Evolutionary conservation across 2,113 vertebrate species (phyloP).

Genomic region (Cyprinodon variegatus): DNA sequence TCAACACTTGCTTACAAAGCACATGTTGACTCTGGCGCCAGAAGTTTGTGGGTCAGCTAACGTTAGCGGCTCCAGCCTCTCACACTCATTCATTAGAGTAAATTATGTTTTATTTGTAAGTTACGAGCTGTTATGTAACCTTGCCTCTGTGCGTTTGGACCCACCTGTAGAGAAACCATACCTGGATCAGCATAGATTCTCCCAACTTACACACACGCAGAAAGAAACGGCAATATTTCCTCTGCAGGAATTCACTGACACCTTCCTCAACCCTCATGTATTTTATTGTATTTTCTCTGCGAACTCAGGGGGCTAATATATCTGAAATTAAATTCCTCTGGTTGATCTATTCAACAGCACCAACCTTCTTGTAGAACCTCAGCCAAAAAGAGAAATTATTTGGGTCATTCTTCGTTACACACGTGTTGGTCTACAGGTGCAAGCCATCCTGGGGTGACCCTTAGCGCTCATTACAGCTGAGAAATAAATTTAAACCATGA

Average conservation of each 20-base stretch:
- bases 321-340: conserved; percentile 35
- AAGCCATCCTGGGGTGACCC: conserved; percentile 1
- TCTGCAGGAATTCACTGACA: conserved; percentile 22
- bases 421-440: conserved; percentile 32
- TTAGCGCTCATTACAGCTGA: conserved; percentile 21
- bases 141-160: conserved; percentile 2
- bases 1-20: conserved; percentile 69
- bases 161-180: conserved; percentile 2
- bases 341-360: conserved; percentile 26
- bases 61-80: conserved; percentile 9
- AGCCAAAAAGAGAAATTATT: neutral
- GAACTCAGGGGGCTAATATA: conserved; percentile 23
- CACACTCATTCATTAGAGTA: conserved; percentile 31
- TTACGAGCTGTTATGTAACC: conserved; percentile 43
- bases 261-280: conserved; percentile 26
- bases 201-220: neutral
- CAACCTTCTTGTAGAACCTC: conserved; percentile 5
- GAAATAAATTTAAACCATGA: conserved; percentile 51
- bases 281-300: conserved; percentile 39
- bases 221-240: conserved; percentile 3
- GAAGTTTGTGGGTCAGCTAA: conserved; percentile 4
- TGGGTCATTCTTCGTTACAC: conserved; percentile 22
- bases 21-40: conserved; percentile 57
- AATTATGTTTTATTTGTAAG: conserved; percentile 23
- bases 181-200: neutral